phyloP scores from a whole-genome alignment of 2,888 invertebrate species.

The Sphaerophoria taeniata region DNA sequence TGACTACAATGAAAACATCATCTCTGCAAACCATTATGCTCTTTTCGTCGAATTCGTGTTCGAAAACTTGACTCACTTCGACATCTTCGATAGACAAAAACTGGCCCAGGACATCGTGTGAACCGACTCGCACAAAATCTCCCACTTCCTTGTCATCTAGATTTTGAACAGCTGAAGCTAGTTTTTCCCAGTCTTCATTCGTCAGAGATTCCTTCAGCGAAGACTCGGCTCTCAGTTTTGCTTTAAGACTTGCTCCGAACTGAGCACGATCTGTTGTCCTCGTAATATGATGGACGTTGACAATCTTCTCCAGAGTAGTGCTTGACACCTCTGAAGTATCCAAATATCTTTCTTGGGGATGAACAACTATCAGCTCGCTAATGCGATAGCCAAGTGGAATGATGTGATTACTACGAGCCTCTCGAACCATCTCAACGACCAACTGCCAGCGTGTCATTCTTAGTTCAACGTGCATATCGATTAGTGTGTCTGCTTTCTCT shows the following conservation, averaged over 20 bases:
- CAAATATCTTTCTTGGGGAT: constrained; percentile 15
- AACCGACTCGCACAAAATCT: background rate
- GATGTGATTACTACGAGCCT: constrained; percentile 93
- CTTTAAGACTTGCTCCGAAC: constrained; percentile 29
- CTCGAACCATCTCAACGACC: constrained; percentile 94
- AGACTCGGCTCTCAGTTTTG: constrained; percentile 14
- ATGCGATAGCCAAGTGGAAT: constrained; percentile 97
- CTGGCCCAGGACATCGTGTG: background rate
- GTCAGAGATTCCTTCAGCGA: background rate
- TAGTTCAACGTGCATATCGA: constrained; percentile 91
- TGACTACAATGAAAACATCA: constrained; percentile 89
- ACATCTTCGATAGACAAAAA: constrained; percentile 23
- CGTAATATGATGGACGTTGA: constrained; percentile 23
- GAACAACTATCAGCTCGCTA: constrained; percentile 84
- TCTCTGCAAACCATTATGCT: background rate
- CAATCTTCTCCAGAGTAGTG: constrained; percentile 12
- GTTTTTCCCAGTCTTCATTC: background rate
- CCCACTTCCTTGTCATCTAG: constrained; percentile 27
- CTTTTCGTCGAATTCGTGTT: constrained; percentile 19
- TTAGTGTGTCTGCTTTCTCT: constrained; percentile 78
- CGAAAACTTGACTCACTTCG: constrained; percentile 2
- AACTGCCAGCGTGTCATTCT: constrained; percentile 95
- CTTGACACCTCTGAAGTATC: constrained; percentile 18
- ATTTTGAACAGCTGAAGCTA: background rate
- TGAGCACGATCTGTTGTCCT: background rate